Evolutionary conservation across 2,888 invertebrate species (phyloP), one percentile per base, ranked within the genome.

Genomic region (Cantharis flavilabris): DNA sequence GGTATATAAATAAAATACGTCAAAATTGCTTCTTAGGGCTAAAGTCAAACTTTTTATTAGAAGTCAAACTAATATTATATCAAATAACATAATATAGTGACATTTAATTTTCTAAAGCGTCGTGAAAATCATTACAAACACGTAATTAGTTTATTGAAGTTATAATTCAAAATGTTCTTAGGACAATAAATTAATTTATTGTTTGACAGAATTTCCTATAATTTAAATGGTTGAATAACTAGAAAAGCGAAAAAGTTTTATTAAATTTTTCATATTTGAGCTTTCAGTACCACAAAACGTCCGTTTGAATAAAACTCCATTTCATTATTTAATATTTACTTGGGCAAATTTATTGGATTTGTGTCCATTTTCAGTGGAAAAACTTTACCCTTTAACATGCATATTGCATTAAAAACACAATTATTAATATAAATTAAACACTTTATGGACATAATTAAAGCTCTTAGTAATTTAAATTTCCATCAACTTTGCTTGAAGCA

Each of bases 401-500:
- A 23, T 64, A 64, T 11, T 20, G 64, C 64, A 23, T 67, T 20
- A 49, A 23, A 20, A 67, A 26, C 23, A n/a, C 65, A 14, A n/a
- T 67, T 64, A 67, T 67, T 26, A 67, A 67, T 67, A 67, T 26
- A 26, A 67, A 67, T 67, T 67, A 20, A 23, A 67, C 20, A 20
- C 65, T 67, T 67, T 67, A 23, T 11, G 26, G 26, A 67, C 23
- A 23, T 23, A 67, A 67, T 67, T 67, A 67, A 67, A 67, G 65
- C 23, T 67, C 26, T 67, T 23, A 18, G 16, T 67, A 67, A 67
- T 67, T 67, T 67, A 23, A 26, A 67, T 67, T 65, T 67, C 26
- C 65, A 26, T 67, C 65, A 67, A 67, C 65, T 67, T 67, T 67
- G 65, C 26, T 67, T n/a, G 26, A 67, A 67, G 65, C 65, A 67